Conservation (phyloP, 2,113 vertebrate genomes). For the Chaetodon auriga region DNA sequence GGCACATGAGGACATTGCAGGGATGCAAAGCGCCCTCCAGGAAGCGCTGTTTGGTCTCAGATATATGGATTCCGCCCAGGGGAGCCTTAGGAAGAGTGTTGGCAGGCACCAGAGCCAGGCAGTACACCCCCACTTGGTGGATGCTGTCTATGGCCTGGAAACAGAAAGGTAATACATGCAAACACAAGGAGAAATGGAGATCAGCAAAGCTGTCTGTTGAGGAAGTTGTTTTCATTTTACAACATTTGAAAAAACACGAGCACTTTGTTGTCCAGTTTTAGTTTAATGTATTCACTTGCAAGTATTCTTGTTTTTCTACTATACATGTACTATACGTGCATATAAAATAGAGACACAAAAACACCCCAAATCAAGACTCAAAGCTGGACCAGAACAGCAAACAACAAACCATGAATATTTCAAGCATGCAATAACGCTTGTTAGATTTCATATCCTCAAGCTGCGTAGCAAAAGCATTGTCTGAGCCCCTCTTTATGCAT, state of each 20-base stretch:
- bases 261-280: not conserved
- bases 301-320: not conserved
- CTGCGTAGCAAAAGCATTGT: not conserved
- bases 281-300: not conserved
- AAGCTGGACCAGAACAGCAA: not conserved
- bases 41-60: constrained; percentile 96
- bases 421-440: not conserved
- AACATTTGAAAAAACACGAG: not conserved
- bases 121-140: constrained; percentile 97
- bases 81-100: constrained; percentile 97
- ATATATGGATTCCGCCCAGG: constrained; percentile 95
- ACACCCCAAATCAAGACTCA: not conserved
- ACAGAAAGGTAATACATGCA: not conserved
- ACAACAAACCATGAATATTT: not conserved
- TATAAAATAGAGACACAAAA: not conserved
- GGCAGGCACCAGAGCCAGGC: constrained; percentile 95
- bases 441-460: not conserved
- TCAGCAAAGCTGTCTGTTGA: not conserved
- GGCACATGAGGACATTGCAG: constrained; percentile 96
- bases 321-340: too few relatives aligned
- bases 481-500: not conserved
- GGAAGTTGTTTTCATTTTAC: not conserved
- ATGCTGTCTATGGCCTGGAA: constrained; percentile 96
- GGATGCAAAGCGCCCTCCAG: constrained; percentile 94
- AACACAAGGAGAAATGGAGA: not conserved